These are phyloP conservation scores for Pangasius macronema DNA, from an alignment of 2,797 vertebrate genomes.

Conservation along the genomic window DNA sequence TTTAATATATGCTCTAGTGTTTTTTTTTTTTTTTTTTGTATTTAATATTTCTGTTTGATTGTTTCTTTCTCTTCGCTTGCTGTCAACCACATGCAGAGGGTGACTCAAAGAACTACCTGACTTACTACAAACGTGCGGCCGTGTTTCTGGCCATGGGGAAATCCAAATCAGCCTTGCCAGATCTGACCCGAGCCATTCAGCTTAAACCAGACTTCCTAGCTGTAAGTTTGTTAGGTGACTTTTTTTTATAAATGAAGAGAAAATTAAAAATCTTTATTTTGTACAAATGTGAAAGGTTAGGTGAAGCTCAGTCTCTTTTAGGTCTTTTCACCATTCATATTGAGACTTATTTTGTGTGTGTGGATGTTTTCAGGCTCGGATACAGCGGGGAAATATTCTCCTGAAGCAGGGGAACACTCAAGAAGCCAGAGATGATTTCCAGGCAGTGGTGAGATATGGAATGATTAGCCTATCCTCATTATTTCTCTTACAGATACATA, in stretches of 20 bases:
- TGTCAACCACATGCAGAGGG: conserved; percentile 69
- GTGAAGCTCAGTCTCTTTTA: neutral
- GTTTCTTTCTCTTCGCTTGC: neutral
- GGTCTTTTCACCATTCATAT: neutral
- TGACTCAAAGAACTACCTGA: conserved; percentile 85
- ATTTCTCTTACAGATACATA: neutral
- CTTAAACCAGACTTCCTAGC: conserved; percentile 85
- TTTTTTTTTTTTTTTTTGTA: neutral
- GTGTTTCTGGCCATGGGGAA: conserved; percentile 87
- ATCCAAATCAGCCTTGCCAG: conserved; percentile 82
- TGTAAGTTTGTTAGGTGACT: conserved; percentile 65
- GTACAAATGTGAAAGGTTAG: neutral
- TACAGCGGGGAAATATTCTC: conserved; percentile 83
- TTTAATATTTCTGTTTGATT: neutral
- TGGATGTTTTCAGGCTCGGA: conserved; percentile 70
- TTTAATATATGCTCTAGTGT: neutral
- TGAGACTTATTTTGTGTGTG: neutral
- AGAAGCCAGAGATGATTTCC: conserved; percentile 81
- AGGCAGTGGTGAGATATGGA: conserved; percentile 74
- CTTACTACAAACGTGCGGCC: conserved; percentile 84
- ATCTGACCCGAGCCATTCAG: conserved; percentile 80
- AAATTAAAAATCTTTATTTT: neutral
- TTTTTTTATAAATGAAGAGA: neutral
- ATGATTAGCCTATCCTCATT: neutral
- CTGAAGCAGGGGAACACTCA: conserved; percentile 80